Evolutionary conservation across 2,888 invertebrate species (phyloP).

Genomic region (Uropetala carovei): DNA sequence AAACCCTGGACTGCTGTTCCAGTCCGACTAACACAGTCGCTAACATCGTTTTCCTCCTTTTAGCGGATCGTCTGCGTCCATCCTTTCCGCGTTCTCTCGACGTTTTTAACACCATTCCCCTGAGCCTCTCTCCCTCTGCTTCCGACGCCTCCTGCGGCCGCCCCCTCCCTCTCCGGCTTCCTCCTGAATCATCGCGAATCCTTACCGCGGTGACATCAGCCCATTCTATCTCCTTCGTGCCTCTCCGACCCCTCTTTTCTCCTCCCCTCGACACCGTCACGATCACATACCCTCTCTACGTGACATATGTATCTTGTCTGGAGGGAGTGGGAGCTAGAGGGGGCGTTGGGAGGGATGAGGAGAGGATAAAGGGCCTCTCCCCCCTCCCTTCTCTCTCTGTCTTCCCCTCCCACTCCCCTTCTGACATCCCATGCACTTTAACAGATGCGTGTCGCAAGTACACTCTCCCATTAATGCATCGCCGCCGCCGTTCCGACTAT

Average conservation of each 20-base stretch:
- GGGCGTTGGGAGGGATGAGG: neutral
- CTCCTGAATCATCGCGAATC: slow-evolving; percentile 31
- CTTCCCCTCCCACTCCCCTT: neutral
- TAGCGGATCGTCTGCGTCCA: neutral
- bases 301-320: slow-evolving; percentile 14
- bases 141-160: neutral
- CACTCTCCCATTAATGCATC: slow-evolving; percentile 57
- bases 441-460: neutral
- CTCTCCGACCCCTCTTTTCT: neutral
- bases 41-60: slow-evolving; percentile 6
- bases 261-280: neutral
- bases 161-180: neutral
- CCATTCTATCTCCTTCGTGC: neutral
- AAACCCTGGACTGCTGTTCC: neutral
- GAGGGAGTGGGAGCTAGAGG: neutral
- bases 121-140: neutral
- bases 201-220: slow-evolving; percentile 20
- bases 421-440: too few species aligned
- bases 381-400: neutral
- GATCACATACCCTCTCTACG: slow-evolving; percentile 4
- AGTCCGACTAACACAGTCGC: neutral
- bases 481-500: slow-evolving; percentile 26
- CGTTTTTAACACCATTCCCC: neutral
- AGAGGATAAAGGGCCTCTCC: neutral
- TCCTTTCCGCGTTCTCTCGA: neutral